Conservation (phyloP, 2,797 vertebrate species). For the Scolopax bukidnonensis region DNA sequence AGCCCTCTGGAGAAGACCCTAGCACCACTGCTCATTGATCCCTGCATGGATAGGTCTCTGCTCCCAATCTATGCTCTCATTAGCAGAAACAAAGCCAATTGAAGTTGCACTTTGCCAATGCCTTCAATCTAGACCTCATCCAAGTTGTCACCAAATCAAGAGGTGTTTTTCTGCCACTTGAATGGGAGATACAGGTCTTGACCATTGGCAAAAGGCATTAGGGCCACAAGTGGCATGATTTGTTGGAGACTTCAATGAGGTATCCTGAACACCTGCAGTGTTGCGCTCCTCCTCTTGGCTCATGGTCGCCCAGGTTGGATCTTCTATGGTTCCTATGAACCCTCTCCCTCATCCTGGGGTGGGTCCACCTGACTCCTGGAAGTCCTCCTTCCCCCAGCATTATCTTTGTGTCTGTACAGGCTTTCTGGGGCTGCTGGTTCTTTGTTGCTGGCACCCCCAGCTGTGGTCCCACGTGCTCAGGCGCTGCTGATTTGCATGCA, state of each 20-base stretch:
- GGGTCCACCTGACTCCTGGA: background rate
- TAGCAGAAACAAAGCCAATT: background rate
- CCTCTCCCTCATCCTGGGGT: accelerated
- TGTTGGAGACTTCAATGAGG: background rate
- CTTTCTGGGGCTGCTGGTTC: background rate
- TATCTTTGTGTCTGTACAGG: background rate
- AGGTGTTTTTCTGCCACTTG: background rate
- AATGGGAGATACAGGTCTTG: background rate
- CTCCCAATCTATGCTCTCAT: accelerated
- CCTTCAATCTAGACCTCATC: background rate
- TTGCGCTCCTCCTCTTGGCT: accelerated
- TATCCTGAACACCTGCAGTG: background rate
- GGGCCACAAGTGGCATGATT: accelerated
- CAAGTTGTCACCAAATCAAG: background rate
- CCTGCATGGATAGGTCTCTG: background rate
- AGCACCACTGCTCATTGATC: background rate
- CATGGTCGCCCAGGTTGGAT: accelerated
- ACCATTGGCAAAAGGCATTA: background rate
- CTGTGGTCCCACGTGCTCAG: background rate
- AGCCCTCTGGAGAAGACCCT: background rate
- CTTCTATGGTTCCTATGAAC: background rate
- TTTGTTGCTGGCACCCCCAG: background rate
- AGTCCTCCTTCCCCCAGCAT: background rate
- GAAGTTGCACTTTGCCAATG: background rate
- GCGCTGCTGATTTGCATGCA: background rate